Conservation (phyloP, 1,140 invertebrate species). For the Macrobrachium nipponense region DNA sequence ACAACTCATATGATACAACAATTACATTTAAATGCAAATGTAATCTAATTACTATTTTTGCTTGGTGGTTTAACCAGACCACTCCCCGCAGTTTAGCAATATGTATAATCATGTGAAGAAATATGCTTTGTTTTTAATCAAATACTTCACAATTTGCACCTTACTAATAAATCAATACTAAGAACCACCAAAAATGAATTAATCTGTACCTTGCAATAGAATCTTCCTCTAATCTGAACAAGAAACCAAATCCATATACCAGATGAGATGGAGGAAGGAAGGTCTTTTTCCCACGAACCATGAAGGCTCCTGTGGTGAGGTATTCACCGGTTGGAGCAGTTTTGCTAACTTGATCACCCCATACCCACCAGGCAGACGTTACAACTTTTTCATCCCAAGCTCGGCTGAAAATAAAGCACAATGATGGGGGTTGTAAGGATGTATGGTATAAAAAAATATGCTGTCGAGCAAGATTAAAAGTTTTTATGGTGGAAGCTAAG, state of each 20-base stretch:
- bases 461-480: no score
- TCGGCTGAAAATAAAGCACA: slow-evolving; percentile 44
- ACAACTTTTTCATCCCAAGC: slow-evolving; percentile 69
- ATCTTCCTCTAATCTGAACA: slow-evolving; percentile 84
- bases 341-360: slow-evolving; percentile 96
- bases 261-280: slow-evolving; percentile 92
- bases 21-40: no score
- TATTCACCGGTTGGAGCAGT: slow-evolving; percentile 98
- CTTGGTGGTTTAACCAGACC: no score
- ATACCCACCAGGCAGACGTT: slow-evolving; percentile 96
- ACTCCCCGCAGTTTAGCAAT: no score
- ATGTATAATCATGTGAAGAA: no score
- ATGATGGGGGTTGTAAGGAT: no score
- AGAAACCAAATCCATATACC: slow-evolving; percentile 92
- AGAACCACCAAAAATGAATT: neutral
- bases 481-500: no score
- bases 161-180: neutral
- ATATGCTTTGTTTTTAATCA: no score
- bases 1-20: no score
- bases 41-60: no score
- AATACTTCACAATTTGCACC: no score
- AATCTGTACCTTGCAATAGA: slow-evolving; percentile 66
- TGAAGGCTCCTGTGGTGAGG: slow-evolving; percentile 94
- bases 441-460: no score
- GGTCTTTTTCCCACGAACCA: slow-evolving; percentile 99